Base-by-base conservation (phyloP, 2,113 vertebrate genomes). In the Protobothrops flavoviridis region DNA sequence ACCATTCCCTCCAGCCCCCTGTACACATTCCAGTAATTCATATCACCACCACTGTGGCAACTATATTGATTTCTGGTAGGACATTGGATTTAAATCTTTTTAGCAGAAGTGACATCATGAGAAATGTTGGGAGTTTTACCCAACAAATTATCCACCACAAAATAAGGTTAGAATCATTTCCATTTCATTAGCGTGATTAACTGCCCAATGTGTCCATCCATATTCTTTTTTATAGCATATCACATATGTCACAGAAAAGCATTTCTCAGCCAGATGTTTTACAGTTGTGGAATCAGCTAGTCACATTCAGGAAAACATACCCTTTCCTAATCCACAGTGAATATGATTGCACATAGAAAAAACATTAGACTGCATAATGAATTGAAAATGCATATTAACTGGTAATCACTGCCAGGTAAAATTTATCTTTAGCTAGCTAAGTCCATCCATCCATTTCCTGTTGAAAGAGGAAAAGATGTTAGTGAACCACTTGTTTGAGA, bases 351-450 rank as follows among this genome's bases (percentile, higher is more conserved):
- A 87, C 52, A 85, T 94, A 95, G 93, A 93, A 95, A 56, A 91
- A 95, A 93, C 50, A n/a, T 89, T n/a, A 94, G 93, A 57, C 90
- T 90, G 57, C 0, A 1, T 29, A 61, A 87, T 87, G 89, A 94
- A 87, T 94, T 88, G 88, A 93, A 91, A 96, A 97, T 85, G 61
- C 87, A 3, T 3, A 69, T 93, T 29, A 74, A 50, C 95, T 92
- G 89, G 92, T 94, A 96, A 91, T 87, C 94, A 93, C 87, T 96
- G 95, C 94, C 93, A 92, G 91, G 26, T 29, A 93, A 96, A 96
- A 96, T 24, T 20, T 81, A 33, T 12, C 85, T 92, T 85, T 64
- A 69, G 64, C 64, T 69, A 69, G 29, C 64, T 69, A n/a, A n/a
- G 17, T 21, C 33, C 33, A 81, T 81, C 33, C 33, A 43, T 81